Base-by-base conservation (phyloP, 2,888 invertebrate genomes). In the Tiliacea citrago region DNA sequence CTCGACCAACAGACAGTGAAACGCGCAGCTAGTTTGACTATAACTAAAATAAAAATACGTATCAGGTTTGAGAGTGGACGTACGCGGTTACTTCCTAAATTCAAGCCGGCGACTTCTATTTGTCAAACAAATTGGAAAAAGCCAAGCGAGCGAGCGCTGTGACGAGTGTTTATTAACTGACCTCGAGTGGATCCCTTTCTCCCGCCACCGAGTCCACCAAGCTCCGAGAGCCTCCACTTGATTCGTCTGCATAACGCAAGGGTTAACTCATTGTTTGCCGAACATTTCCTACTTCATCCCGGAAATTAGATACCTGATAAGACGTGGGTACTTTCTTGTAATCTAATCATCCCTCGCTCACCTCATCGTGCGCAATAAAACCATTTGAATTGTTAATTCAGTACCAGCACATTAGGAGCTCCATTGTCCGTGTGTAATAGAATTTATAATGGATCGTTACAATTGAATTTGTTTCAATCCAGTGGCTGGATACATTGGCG, bases 141-240 rank as follows among this genome's bases (percentile, higher is more conserved):
- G 78, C 73, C 67, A 73, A 75, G 73, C 78, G 61, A 72, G 68
- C 45, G 62, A 51, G 66, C 45, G 61, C 57, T 72, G 67, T 73
- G 68, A 71, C 72, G 83, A 87, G 87, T 90, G 88, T 89, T 88
- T 90, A 87, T 88, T 79, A 85, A 84, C 84, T 83, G 86, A 80
- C 83, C 89, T 77, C 47, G 75, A 83, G 86, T 77, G 83, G 72
- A 53, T 79, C 60, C 72, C 65, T 61, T 62, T 47, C 73, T 68
- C n/a, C 47, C 72, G 55, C 72, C 21, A 47, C 21, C 9, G 8
- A 24, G 2, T 1, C 29, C 29, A 29, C 29, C 29, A 3, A 45
- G 55, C 60, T 51, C 55, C 35, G 60, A 79, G 79, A 63, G 70
- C 51, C 62, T 75, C 62, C 76, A 75, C 75, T 81, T 72, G 75